A percentile compares a stretch with the other conserved stretches of the same genome.
phyloP scores from a whole-genome alignment of 1,140 invertebrate genomes.

The Muscidifurax raptorellus region DNA sequence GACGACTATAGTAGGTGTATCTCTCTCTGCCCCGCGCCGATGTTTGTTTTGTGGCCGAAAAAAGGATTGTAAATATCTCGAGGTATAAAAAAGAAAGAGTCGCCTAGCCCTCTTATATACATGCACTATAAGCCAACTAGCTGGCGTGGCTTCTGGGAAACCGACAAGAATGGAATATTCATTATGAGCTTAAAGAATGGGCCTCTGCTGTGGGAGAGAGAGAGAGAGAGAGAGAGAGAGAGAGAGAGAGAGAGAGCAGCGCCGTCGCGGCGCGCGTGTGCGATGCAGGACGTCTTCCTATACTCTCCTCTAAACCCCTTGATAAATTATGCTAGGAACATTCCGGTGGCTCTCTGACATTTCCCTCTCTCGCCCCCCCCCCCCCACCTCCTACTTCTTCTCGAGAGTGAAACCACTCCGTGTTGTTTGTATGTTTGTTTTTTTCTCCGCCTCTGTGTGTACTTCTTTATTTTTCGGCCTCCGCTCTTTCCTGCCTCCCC shows the following conservation, averaged over 20 bases:
- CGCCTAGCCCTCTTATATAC: too few species aligned
- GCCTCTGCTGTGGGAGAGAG: not conserved
- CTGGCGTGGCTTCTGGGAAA: constrained; percentile 31
- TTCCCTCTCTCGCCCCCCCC: too few species aligned
- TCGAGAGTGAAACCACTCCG: constrained; percentile 18
- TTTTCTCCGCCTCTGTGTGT: constrained; percentile 32
- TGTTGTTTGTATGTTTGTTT: not conserved
- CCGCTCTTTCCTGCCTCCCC: constrained; percentile 14
- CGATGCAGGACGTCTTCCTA: constrained; percentile 60
- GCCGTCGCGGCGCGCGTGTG: constrained; percentile 61
- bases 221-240: constrained; percentile 33
- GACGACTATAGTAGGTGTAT: not conserved
- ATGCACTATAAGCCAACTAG: not conserved
- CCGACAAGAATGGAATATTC: constrained; percentile 63
- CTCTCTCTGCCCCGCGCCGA: not conserved
- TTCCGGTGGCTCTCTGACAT: constrained; percentile 57
- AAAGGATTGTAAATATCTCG: constrained; percentile 16
- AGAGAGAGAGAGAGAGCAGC: constrained; percentile 54
- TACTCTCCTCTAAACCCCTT: constrained; percentile 58
- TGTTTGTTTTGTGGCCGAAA: not conserved
- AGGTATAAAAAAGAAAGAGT: not conserved
- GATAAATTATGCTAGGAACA: constrained; percentile 66
- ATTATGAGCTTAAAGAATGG: constrained; percentile 59
- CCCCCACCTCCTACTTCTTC: constrained; percentile 10
- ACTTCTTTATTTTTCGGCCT: constrained; percentile 21